phyloP scores from a whole-genome alignment of 2,888 invertebrate species.

The Bombyx huttoni region DNA sequence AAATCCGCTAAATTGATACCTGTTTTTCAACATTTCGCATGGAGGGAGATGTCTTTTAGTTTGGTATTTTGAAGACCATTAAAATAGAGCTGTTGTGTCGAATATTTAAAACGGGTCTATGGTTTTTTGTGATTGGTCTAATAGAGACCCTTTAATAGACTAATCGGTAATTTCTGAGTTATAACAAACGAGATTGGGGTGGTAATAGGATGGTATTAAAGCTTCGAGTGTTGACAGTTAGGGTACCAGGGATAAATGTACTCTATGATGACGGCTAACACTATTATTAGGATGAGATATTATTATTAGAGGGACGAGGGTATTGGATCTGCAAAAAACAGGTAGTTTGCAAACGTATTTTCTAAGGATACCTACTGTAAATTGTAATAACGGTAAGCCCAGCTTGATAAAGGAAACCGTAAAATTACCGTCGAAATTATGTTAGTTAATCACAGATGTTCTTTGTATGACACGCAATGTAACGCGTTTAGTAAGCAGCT shows the following conservation, averaged over 20 bases:
- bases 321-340: too few relatives aligned
- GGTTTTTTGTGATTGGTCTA: too few relatives aligned
- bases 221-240: conserved; percentile 50
- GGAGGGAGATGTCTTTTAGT: too few relatives aligned
- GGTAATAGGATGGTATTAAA: conserved; percentile 55
- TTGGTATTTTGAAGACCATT: too few relatives aligned
- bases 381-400: not conserved
- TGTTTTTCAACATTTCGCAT: too few relatives aligned
- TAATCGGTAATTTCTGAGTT: conserved; percentile 62
- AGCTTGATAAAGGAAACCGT: not conserved
- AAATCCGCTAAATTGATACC: too few relatives aligned
- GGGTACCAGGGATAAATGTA: conserved; percentile 32
- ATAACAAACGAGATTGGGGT: conserved; percentile 48
- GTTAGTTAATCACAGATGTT: conserved; percentile 1
- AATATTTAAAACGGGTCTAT: too few relatives aligned
- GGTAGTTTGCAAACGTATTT: too few relatives aligned
- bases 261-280: conserved; percentile 21
- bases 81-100: too few relatives aligned
- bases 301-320: not conserved
- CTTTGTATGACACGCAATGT: too few relatives aligned
- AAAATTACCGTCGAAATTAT: conserved; percentile 12
- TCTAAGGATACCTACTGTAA: too few relatives aligned
- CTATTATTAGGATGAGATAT: conserved; percentile 13
- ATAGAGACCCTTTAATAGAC: conserved; percentile 9
- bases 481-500: too few relatives aligned